These are phyloP conservation scores for Sisyra terminalis DNA, from an alignment of 2,888 invertebrate species.

Conservation along the genomic window DNA sequence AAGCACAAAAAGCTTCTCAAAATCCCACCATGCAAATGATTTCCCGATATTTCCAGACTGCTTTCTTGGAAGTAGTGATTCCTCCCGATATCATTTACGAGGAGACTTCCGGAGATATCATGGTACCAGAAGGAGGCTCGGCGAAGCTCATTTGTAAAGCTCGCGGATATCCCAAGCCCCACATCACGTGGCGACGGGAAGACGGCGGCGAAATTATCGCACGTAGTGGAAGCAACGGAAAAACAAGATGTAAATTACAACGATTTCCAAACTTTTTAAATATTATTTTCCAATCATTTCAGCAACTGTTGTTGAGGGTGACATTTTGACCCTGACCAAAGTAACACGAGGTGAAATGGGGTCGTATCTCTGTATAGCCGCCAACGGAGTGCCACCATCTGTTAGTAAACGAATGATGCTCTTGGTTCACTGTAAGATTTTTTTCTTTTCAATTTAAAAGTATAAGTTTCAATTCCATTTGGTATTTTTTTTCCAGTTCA, in stretches of 20 bases:
- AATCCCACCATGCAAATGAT: not conserved
- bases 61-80: constrained; percentile 79
- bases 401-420: constrained; percentile 85
- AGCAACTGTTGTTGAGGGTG: constrained; percentile 61
- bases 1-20: not conserved
- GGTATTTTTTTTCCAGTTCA: constrained; percentile 49
- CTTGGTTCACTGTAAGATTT: constrained; percentile 70
- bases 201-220: constrained; percentile 71
- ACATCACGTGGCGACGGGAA: constrained; percentile 73
- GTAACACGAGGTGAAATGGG: constrained; percentile 84
- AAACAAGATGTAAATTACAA: constrained; percentile 45
- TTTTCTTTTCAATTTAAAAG: constrained; percentile 7
- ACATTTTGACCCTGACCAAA: constrained; percentile 64
- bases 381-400: constrained; percentile 74
- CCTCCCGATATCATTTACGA: constrained; percentile 81
- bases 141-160: constrained; percentile 78
- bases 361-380: constrained; percentile 74
- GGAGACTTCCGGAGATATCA: constrained; percentile 83
- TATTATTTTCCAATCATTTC: constrained; percentile 12
- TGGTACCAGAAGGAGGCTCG: constrained; percentile 85
- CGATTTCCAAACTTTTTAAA: not conserved
- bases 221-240: constrained; percentile 52
- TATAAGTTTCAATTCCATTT: constrained; percentile 7
- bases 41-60: constrained; percentile 36
- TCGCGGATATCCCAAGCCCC: constrained; percentile 68